A percentile compares a stretch with the other conserved stretches of the same genome.
Evolutionary conservation across 2,113 vertebrate genomes (phyloP).

Genomic region (Laticauda laticaudata): DNA sequence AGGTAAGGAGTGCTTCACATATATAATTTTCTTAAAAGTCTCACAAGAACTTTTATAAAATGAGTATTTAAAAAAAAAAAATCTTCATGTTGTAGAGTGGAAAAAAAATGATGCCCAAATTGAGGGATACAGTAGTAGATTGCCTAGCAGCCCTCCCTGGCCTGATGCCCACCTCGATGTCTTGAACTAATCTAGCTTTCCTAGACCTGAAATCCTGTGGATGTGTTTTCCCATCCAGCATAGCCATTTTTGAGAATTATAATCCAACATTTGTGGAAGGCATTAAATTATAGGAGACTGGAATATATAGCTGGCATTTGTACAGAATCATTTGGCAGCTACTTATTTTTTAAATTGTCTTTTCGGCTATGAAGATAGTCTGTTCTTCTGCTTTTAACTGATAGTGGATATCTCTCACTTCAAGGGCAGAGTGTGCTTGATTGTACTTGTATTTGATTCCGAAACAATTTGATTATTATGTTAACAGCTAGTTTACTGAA

Average conservation of each 20-base stretch:
- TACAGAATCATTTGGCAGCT: neutral
- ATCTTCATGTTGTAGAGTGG: neutral
- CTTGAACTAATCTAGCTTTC: neutral
- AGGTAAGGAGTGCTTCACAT: neutral
- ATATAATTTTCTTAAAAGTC: neutral
- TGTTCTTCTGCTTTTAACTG: neutral
- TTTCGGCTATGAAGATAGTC: neutral
- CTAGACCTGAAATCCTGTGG: neutral
- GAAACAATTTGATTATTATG: constrained; percentile 30
- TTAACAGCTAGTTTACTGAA: constrained; percentile 26
- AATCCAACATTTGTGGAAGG: neutral
- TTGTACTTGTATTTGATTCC: constrained; percentile 43
- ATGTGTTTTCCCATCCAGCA: neutral
- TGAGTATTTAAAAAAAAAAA: neutral
- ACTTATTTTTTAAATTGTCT: neutral
- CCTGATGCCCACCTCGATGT: neutral
- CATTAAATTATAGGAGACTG: neutral
- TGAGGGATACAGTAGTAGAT: neutral
- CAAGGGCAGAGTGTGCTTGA: constrained; percentile 36
- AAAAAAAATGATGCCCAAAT: neutral
- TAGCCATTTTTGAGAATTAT: neutral
- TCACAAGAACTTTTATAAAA: neutral
- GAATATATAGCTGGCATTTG: neutral
- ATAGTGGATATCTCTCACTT: neutral
- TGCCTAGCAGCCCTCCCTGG: neutral